Evolutionary conservation across 2,888 invertebrate genomes (phyloP).

Genomic region (Zeuzera pyrina): DNA sequence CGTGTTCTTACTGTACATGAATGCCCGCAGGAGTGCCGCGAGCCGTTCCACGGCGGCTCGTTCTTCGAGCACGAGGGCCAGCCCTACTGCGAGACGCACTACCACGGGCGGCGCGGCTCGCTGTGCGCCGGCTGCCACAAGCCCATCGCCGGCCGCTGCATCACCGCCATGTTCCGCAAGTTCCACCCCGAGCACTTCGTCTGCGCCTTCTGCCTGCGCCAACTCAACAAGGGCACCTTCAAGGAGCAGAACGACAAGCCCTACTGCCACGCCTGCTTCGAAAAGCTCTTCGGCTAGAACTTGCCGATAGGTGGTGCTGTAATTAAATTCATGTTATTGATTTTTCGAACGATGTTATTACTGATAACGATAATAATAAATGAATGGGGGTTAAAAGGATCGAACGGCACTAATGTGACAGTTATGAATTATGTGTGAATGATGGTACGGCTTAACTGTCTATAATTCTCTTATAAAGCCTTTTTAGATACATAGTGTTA

Average conservation of each 20-base stretch:
- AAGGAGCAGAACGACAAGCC: constrained; percentile 99
- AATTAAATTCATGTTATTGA: constrained; percentile 1
- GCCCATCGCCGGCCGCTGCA: constrained; percentile 97
- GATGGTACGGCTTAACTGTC: too few relatives aligned
- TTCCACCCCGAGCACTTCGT: constrained; percentile 99
- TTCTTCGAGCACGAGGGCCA: constrained; percentile 99
- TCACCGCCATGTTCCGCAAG: constrained; percentile 99
- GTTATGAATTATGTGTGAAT: too few relatives aligned
- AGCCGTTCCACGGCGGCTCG: constrained; percentile 96
- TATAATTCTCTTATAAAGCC: too few relatives aligned
- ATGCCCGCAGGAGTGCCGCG: constrained; percentile 98
- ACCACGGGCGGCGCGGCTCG: constrained; percentile 97
- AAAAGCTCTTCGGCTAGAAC: constrained; percentile 91
- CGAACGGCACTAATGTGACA: too few relatives aligned
- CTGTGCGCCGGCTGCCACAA: constrained; percentile 98
- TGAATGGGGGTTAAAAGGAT: too few relatives aligned
- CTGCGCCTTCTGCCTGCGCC: constrained; percentile 98
- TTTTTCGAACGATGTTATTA: too few relatives aligned
- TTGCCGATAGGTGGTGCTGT: constrained; percentile 18
- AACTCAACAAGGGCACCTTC: constrained; percentile 98
- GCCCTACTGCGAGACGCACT: constrained; percentile 99
- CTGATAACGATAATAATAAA: too few relatives aligned
- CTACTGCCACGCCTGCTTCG: constrained; percentile 98
- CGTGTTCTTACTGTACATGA: too few relatives aligned
- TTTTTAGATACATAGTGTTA: too few relatives aligned